phyloP scores from a whole-genome alignment of 2,888 invertebrate genomes.

The Horisme vitalbata region DNA sequence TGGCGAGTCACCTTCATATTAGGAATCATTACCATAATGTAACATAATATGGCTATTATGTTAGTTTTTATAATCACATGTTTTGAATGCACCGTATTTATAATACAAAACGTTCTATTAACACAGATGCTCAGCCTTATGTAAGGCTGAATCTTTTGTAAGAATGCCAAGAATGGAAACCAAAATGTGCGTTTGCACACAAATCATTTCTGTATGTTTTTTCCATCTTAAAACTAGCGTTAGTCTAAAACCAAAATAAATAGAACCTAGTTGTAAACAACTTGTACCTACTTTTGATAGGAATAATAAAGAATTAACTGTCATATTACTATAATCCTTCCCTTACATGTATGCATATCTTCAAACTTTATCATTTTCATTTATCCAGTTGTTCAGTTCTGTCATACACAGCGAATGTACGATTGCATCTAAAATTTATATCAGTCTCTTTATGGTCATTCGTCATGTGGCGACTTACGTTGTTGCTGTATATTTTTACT shows the following conservation, averaged over 20 bases:
- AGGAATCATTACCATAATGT: constrained; percentile 22
- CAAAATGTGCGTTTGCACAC: constrained; percentile 12
- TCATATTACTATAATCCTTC: no score
- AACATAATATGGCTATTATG: constrained; percentile 32
- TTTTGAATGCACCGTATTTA: constrained; percentile 41
- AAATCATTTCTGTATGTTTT: neutral
- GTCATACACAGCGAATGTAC: no score
- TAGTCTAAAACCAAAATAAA: no score
- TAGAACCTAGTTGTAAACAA: no score
- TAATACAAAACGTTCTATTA: constrained; percentile 61
- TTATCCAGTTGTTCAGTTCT: no score
- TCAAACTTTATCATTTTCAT: no score
- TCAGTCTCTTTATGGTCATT: no score
- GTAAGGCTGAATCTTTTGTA: constrained; percentile 60
- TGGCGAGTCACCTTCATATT: constrained; percentile 22
- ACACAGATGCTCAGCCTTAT: constrained; percentile 75
- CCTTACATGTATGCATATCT: no score
- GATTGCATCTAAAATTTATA: no score
- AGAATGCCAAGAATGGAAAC: constrained; percentile 31
- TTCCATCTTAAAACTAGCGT: neutral
- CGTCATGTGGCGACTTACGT: constrained; percentile 2
- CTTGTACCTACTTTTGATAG: no score
- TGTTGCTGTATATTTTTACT: constrained; percentile 10
- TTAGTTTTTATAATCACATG: constrained; percentile 26
- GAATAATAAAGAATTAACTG: no score